These are phyloP conservation scores for Pseudorhombus dupliciocellatus DNA, from an alignment of 2,113 vertebrate species.

Conservation along the genomic window DNA sequence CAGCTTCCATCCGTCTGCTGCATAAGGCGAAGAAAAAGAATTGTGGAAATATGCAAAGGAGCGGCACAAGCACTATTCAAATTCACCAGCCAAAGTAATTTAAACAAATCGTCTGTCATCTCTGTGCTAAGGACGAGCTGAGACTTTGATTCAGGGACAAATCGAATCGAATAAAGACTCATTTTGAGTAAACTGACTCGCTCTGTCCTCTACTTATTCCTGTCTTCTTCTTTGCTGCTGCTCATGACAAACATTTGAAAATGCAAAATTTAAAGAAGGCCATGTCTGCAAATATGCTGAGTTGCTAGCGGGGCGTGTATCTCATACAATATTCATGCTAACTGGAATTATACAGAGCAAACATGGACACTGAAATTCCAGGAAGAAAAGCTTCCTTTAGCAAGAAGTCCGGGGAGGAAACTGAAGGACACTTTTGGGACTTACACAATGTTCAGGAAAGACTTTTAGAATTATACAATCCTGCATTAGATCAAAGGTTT, in stretches of 20 bases:
- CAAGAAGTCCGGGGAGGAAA: background rate
- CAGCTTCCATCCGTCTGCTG: background rate
- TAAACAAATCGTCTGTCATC: constrained; percentile 67
- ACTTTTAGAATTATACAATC: constrained; percentile 42
- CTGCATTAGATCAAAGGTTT: constrained; percentile 39
- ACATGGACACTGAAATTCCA: background rate
- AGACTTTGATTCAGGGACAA: constrained; percentile 17
- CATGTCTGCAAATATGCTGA: background rate
- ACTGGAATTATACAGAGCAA: background rate
- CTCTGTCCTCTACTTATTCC: background rate
- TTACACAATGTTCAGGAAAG: background rate
- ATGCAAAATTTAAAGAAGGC: too few relatives aligned
- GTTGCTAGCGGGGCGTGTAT: background rate
- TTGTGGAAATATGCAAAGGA: constrained; percentile 72
- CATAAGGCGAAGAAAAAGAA: constrained; percentile 27
- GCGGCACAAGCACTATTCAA: constrained; percentile 73
- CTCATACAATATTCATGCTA: background rate
- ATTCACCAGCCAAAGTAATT: constrained; percentile 62
- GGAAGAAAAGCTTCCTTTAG: background rate
- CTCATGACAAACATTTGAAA: background rate
- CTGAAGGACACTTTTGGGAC: background rate
- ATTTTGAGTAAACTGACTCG: background rate
- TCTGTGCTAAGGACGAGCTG: background rate
- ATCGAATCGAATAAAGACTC: background rate
- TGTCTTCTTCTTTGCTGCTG: background rate